Base-by-base conservation (phyloP, 2,797 vertebrate genomes). In the Orestias chungarensis region DNA sequence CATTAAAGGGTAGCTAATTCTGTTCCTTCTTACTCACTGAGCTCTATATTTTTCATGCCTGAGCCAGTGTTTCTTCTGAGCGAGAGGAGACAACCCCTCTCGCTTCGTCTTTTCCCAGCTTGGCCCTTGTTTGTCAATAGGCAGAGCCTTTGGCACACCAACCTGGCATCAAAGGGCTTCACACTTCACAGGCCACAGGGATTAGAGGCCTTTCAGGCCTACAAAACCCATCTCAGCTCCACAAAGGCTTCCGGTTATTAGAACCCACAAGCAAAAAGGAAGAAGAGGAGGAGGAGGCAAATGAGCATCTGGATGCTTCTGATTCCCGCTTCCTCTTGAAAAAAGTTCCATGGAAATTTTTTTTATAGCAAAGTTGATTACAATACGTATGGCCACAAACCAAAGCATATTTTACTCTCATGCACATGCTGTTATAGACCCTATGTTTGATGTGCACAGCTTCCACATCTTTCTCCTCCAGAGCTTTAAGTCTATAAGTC, bases 131-230 rank as follows among this genome's bases (percentile, higher is more conserved):
- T 93, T 94, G 92, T 93, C 93, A 94, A 95, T 94, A 94, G 93
- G 88, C 92, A 91, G 85, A 93, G 91, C 89, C 91, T 90, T 92
- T 92, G 90, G 91, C 90, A 92, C 84, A 88, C 86, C 90, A 87
- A 93, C 91, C 93, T 90, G 92, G 91, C 93, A 95, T 95, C 94
- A 95, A 95, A 95, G 92, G 90, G 93, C 88, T 95, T 95, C 93
- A 95, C 94, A 94, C 93, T 93, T 94, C 93, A 94, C 87, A 92
- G 94, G 91, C 93, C 93, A 93, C 93, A 91, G 93, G 94, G 94
- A 95, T 95, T 94, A 95, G 93, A 90, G 91, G 91, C 88, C 92
- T 93, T 93, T 93, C 92, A 93, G 92, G 79, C 89, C 92, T 91
- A 91, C 87, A 93, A 91, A 93, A 91, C 91, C 89, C 92, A 91